Evolutionary conservation across 1,140 invertebrate species (phyloP).

Genomic region (Oedothorax gibbosus): DNA sequence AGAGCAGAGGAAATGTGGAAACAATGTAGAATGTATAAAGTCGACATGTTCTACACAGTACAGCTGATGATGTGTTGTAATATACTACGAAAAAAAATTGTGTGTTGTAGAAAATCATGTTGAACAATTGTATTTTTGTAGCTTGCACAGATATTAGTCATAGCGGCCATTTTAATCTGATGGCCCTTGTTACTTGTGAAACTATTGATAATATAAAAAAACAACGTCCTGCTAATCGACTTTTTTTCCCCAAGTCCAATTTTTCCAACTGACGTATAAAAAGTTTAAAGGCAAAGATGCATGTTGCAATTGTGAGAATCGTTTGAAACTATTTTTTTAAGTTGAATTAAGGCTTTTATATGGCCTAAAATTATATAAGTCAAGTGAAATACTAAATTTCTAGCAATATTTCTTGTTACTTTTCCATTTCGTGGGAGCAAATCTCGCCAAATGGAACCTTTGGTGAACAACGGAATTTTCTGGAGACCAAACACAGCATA

Average conservation of each 20-base stretch:
- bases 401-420: too few relatives aligned
- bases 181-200: constrained; percentile 53
- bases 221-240: constrained; percentile 28
- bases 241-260: constrained; percentile 42
- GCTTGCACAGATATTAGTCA: constrained; percentile 61
- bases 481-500: too few relatives aligned
- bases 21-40: constrained; percentile 40
- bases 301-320: too few relatives aligned
- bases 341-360: too few relatives aligned
- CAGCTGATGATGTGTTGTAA: constrained; percentile 48
- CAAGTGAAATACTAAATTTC: too few relatives aligned
- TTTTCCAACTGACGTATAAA: constrained; percentile 23
- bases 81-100: constrained; percentile 23
- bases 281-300: background rate
- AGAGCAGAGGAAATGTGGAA: constrained; percentile 11
- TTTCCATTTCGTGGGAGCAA: too few relatives aligned
- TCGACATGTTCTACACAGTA: constrained; percentile 39
- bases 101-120: constrained; percentile 61
- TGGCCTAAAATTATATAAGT: too few relatives aligned
- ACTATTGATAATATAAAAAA: constrained; percentile 43
- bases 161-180: constrained; percentile 51
- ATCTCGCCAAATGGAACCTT: too few relatives aligned
- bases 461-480: too few relatives aligned
- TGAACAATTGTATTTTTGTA: constrained; percentile 61
- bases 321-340: too few relatives aligned